Evolutionary conservation across 2,113 vertebrate species (phyloP).

Genomic region (Microtus oregoni): DNA sequence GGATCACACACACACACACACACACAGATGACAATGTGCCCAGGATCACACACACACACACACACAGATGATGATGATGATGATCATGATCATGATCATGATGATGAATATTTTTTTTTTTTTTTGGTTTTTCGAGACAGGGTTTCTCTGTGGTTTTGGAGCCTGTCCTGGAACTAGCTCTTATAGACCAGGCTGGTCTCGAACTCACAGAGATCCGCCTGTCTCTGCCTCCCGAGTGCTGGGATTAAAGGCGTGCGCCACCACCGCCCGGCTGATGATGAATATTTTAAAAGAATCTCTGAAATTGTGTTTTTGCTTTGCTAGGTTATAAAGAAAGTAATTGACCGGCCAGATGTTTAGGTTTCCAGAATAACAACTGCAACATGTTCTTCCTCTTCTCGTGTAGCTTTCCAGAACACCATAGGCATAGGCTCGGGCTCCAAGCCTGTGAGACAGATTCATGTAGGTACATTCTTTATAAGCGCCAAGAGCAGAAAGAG

Average conservation of each 20-base stretch:
- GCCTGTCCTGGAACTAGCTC: no score
- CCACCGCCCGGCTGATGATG: no score
- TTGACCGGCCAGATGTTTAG: neutral
- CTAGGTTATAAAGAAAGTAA: neutral
- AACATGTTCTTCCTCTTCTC: neutral
- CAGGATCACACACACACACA: no score
- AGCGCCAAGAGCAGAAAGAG: neutral
- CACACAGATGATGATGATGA: no score
- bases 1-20: neutral
- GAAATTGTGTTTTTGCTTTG: neutral
- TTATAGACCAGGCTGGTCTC: no score
- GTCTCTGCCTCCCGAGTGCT: no score
- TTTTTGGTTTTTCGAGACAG: no score
- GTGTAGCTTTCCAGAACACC: neutral
- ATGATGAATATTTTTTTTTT: neutral
- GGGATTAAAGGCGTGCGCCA: no score
- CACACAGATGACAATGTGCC: no score
- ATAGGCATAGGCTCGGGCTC: neutral
- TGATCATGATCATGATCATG: no score
- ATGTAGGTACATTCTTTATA: neutral
- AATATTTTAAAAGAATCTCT: neutral
- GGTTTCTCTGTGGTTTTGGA: no score
- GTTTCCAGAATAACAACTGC: slow-evolving; percentile 16
- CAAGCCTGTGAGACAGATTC: neutral
- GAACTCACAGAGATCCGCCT: no score